phyloP scores from a whole-genome alignment of 2,113 vertebrate species.

The Sisor rabdophorus region DNA sequence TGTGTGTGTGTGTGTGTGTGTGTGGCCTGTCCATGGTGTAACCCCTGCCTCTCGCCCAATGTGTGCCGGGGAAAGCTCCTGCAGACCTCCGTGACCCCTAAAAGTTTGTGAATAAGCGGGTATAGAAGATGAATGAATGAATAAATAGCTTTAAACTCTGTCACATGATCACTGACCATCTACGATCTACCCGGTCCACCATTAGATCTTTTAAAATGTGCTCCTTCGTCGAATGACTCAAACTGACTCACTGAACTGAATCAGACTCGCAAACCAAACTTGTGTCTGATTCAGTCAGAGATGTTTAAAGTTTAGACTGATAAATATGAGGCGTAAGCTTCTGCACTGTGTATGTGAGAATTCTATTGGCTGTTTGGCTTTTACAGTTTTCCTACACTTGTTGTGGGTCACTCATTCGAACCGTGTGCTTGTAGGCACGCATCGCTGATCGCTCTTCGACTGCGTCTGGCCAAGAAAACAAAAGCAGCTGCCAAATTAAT shows the following conservation, averaged over 20 bases:
- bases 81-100: no score
- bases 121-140: no score
- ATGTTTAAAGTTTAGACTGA: not conserved
- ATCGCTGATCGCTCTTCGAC: not conserved
- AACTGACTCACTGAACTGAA: not conserved
- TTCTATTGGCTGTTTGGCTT: not conserved
- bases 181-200: no score
- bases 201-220: no score
- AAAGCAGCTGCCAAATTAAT: constrained; percentile 12
- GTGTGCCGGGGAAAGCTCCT: no score
- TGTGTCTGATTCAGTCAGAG: not conserved
- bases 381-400: not conserved
- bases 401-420: not conserved
- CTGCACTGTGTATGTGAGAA: not conserved
- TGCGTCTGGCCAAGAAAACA: not conserved
- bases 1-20: no score
- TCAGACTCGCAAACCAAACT: not conserved
- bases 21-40: no score
- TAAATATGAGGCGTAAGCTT: not conserved
- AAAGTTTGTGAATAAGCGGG: no score
- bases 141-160: no score
- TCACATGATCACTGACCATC: no score
- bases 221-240: no score
- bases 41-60: no score
- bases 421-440: not conserved